Base-by-base conservation (phyloP, 2,113 vertebrate species). In the Oriolus oriolus region DNA sequence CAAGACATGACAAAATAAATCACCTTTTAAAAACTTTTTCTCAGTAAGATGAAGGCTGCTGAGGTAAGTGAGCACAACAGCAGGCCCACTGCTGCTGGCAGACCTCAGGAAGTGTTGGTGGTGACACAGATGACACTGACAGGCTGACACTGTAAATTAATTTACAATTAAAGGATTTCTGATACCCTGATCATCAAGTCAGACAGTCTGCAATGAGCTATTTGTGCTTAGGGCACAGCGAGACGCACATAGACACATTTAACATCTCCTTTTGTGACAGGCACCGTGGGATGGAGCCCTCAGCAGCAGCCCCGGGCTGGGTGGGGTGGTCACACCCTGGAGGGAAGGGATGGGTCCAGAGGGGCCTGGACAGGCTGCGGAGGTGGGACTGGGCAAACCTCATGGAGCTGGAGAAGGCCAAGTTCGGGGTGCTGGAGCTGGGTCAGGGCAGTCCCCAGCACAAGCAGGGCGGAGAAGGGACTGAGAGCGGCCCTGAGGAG, bases 61-160 rank as follows among this genome's bases (percentile, higher is more conserved):
- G 35, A 77, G 68, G n/a, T 26, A 64, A 78, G 65, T 2, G 31
- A 42, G 30, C 53, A 28, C 49, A 89, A 11, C 27, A 85, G 35
- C 70, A 75, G 30, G 13, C 18, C 14, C 37, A 6, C 12, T 23
- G 91, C 66, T 90, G 50, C 14, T 78, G 91, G 85, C 85, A 90
- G 77, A 61, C 30, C 41, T 69, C 1, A 0, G 50, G 12, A 79
- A 23, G 70, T 31, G 68, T 22, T 52, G 69, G 27, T 83, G 77
- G 33, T 93, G 90, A 96, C 88, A 87, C 4, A 77, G 83, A 77
- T 41, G 59, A 93, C 79, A 80, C 44, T 96, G 96, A 96, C 96
- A 94, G 80, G 50, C 90, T 92, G 96, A 93, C 91, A 96, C 30
- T 84, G 52, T 24, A 71, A 65, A 96, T 97, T 93, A 93, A 92